Evolutionary conservation across 23 tunicate species (phyloP).

Genomic region (Ciona savignyi): DNA sequence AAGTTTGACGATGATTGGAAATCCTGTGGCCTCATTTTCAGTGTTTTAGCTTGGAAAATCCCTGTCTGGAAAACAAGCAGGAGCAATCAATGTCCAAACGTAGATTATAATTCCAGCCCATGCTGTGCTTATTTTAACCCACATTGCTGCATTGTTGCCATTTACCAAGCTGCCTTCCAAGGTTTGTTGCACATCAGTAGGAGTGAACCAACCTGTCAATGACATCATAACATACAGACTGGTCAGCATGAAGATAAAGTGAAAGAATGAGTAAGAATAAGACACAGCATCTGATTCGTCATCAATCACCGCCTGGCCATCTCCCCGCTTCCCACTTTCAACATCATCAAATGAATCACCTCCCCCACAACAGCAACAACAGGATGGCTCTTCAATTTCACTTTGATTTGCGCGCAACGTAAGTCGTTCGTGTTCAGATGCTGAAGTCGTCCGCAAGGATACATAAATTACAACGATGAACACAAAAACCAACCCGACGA

Average conservation of each 20-base stretch:
- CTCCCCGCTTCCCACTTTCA: constrained; percentile 16
- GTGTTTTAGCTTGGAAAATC: constrained; percentile 15
- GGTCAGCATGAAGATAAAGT: constrained; percentile 87
- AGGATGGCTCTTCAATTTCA: constrained; percentile 48
- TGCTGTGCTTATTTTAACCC: constrained; percentile 86
- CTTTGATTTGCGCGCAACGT: constrained; percentile 21
- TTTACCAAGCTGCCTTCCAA: constrained; percentile 18
- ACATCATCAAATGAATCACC: constrained; percentile 22
- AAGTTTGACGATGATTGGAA: no score
- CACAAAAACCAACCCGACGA: constrained; percentile 53
- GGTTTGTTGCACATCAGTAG: not conserved
- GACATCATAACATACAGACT: constrained; percentile 95
- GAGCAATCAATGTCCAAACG: constrained; percentile 94
- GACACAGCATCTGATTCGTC: constrained; percentile 75
- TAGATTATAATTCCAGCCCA: constrained; percentile 89
- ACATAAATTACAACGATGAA: constrained; percentile 77
- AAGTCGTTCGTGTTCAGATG: constrained; percentile 34
- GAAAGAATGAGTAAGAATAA: constrained; percentile 91
- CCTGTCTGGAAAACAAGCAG: constrained; percentile 47
- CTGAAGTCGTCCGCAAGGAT: constrained; percentile 57
- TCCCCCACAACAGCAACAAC: constrained; percentile 68
- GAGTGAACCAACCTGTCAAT: constrained; percentile 79
- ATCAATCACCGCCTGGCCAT: constrained; percentile 57
- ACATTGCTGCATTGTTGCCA: constrained; percentile 68
- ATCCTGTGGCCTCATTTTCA: no score